Conservation (phyloP, 2,113 vertebrate species). For the Ovibos moschatus region DNA sequence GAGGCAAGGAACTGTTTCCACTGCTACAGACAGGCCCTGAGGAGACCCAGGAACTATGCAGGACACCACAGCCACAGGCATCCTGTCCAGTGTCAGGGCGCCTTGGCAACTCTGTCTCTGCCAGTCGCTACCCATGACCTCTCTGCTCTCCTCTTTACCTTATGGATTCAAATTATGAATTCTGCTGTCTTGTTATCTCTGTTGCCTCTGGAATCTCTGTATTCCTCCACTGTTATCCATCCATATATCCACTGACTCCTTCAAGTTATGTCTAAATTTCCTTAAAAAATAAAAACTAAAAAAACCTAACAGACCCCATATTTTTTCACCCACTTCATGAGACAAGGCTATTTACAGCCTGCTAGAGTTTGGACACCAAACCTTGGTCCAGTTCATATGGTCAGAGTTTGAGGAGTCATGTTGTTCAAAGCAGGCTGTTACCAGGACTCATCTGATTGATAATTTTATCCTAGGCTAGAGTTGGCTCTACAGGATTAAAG, state of each 20-base stretch:
- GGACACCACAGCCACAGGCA: accelerated
- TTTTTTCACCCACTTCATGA: neutral
- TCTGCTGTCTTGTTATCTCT: neutral
- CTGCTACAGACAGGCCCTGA: neutral
- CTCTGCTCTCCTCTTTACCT: neutral
- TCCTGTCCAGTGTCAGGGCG: neutral
- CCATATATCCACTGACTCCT: neutral
- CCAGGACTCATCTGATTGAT: neutral
- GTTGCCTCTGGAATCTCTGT: neutral
- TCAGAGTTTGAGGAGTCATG: neutral
- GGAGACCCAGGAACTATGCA: neutral
- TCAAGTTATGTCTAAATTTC: neutral
- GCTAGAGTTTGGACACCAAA: neutral
- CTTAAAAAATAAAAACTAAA: neutral
- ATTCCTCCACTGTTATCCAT: neutral
- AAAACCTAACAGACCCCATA: neutral
- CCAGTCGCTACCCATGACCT: accelerated
- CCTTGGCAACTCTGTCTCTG: neutral
- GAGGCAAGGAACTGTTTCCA: neutral
- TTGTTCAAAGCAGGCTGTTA: neutral
- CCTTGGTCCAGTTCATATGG: neutral
- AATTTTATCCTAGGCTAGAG: neutral
- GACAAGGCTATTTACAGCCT: neutral
- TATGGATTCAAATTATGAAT: neutral
- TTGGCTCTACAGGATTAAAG: neutral